Percentiles rank a stretch among this genome's conserved stretches.
phyloP scores from a whole-genome alignment of 23 tunicate species.

The Aplidium turbinatum region DNA sequence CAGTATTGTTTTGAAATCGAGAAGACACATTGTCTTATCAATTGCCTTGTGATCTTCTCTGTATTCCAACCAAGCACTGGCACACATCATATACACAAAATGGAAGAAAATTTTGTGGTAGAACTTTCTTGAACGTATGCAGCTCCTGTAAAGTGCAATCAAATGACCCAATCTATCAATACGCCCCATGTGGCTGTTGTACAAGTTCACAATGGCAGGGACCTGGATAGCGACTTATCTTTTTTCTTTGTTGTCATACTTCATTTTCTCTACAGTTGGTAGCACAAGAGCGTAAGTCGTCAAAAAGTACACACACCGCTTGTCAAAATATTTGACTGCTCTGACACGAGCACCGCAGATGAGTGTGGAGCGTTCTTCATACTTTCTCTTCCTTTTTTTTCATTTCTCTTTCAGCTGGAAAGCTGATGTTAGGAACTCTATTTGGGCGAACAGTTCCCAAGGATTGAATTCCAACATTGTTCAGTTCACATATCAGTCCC shows the following conservation, averaged over 20 bases:
- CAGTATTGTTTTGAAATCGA: neutral
- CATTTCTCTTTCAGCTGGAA: slow-evolving; percentile 1
- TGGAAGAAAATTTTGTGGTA: slow-evolving; percentile 19
- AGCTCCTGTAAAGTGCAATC: neutral
- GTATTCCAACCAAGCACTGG: slow-evolving; percentile 5
- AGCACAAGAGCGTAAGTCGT: neutral
- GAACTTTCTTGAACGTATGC: neutral
- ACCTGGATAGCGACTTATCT: neutral
- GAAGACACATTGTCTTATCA: neutral
- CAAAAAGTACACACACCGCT: neutral
- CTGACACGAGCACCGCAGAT: neutral
- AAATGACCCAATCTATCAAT: slow-evolving; percentile 5
- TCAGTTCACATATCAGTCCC: slow-evolving; percentile 5
- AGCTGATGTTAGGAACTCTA: slow-evolving; percentile 3
- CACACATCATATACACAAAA: slow-evolving; percentile 12
- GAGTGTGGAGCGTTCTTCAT: slow-evolving; percentile 7
- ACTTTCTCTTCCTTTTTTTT: neutral
- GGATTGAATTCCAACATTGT: slow-evolving; percentile 6
- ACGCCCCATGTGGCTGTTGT: slow-evolving; percentile 1
- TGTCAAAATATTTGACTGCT: slow-evolving; percentile 11
- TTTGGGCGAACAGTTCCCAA: slow-evolving; percentile 13
- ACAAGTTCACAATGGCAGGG: slow-evolving; percentile 9
- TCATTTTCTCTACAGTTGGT: slow-evolving; percentile 6
- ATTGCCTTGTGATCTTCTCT: neutral
- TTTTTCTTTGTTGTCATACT: slow-evolving; percentile 12